A percentile compares a stretch with the other conserved stretches of the same genome.
Conservation (phyloP, 2,797 vertebrate genomes). For the Hydrophis major region DNA sequence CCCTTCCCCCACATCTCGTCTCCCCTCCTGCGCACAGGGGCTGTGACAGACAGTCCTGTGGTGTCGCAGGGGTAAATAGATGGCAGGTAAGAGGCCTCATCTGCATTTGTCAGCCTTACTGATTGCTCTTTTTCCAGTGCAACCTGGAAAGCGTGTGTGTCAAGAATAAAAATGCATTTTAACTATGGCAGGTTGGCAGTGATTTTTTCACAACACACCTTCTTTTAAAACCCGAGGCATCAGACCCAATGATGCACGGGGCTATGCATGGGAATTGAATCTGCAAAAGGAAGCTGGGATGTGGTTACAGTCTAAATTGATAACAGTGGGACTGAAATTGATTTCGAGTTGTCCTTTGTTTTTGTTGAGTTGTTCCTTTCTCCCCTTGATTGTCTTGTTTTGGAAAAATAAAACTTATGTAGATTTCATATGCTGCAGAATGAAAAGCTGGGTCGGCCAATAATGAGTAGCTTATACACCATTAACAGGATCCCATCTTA, state of each 20-base stretch:
- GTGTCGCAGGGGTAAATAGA: constrained; percentile 69
- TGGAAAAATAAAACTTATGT: constrained; percentile 63
- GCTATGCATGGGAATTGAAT: constrained; percentile 80
- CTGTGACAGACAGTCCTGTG: constrained; percentile 65
- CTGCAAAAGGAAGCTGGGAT: constrained; percentile 84
- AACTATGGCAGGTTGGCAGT: constrained; percentile 67
- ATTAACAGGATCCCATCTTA: constrained; percentile 43
- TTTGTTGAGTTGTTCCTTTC: constrained; percentile 59
- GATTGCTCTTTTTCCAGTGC: constrained; percentile 21
- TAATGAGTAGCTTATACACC: constrained; percentile 45
- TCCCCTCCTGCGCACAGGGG: constrained; percentile 42
- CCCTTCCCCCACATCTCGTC: not conserved
- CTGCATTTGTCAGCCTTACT: constrained; percentile 70
- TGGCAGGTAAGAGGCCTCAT: constrained; percentile 72
- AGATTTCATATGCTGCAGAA: constrained; percentile 70
- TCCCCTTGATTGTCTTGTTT: constrained; percentile 58
- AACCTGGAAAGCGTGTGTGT: constrained; percentile 54
- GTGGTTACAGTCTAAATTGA: constrained; percentile 80
- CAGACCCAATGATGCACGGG: constrained; percentile 72
- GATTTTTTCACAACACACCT: constrained; percentile 67
- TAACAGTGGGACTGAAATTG: constrained; percentile 81
- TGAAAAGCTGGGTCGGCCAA: constrained; percentile 49
- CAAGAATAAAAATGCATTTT: constrained; percentile 73
- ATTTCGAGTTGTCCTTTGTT: constrained; percentile 83
- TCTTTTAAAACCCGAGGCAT: constrained; percentile 69